Base-by-base conservation (phyloP, 2,888 invertebrate species). In the Oxyteleia sp. region DNA sequence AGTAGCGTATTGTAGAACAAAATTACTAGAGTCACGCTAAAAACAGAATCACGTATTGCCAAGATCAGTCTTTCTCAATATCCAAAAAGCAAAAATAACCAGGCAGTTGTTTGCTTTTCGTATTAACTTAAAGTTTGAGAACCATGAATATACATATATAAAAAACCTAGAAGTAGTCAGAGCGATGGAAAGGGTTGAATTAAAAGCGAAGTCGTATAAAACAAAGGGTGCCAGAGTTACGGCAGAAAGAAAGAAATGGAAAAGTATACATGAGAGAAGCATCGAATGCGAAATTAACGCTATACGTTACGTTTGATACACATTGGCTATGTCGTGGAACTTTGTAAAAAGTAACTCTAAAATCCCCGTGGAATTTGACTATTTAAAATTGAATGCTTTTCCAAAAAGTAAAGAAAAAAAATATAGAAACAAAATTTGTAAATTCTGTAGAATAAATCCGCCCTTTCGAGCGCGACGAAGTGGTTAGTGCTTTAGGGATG, bases 401-500 rank as follows among this genome's bases (percentile, higher is more conserved):
- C 55, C 45, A 55, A 18, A 59, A 59, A n/a, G n/a, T n/a, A n/a
- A n/a, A n/a, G n/a, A n/a, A n/a, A n/a, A n/a, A n/a, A n/a, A n/a
- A n/a, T n/a, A n/a, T n/a, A n/a, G n/a, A n/a, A n/a, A n/a, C n/a
- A n/a, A n/a, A 26, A 61, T 76, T 63, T 45, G 35, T 64, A 45
- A 35, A 76, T 4, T 53, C 57, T 23, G 45, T 47, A 45, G 26
- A 61, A 51, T 55, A 4, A 47, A 80, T 64, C 59, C 32, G 47
- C 69, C 63, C 66, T 69, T 80, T 72, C 80, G 72, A 61, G 84
- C 84, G 85, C 81, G 85, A 83, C 55, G 72, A 85, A 83, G 86
- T 84, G 85, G 85, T 85, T 92, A 93, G 92, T 92, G 93, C 92
- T 92, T 93, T 92, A 93, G 93, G 93, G 88, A 91, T 89, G 90